Evolutionary conservation across 2,113 vertebrate species (phyloP).

Genomic region (Suricata suricatta): DNA sequence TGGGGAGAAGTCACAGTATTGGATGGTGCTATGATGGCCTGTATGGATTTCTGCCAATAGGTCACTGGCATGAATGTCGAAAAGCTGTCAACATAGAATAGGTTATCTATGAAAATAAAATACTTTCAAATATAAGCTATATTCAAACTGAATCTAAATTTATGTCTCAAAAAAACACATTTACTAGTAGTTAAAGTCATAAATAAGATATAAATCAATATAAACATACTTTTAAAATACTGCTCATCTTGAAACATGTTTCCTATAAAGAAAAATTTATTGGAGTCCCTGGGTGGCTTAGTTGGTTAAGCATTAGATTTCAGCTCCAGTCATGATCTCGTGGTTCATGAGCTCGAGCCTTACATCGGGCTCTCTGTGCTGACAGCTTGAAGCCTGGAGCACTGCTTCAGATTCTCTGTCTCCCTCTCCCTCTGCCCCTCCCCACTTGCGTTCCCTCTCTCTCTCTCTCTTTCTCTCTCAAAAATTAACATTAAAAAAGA

Average conservation of each 20-base stretch:
- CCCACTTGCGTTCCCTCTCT: too few species aligned
- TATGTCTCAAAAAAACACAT: slow-evolving; percentile 26
- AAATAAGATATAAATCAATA: neutral
- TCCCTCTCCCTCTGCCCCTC: too few species aligned
- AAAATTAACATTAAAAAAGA: neutral
- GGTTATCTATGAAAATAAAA: neutral
- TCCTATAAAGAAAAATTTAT: slow-evolving; percentile 50
- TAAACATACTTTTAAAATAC: slow-evolving; percentile 28
- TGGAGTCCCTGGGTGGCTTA: too few species aligned
- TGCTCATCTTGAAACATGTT: slow-evolving; percentile 24
- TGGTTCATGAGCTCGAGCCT: too few species aligned
- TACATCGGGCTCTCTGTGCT: too few species aligned
- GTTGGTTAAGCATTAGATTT: too few species aligned
- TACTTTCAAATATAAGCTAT: neutral
- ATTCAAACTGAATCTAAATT: neutral
- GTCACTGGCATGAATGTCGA: slow-evolving; percentile 85
- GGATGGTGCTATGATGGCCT: slow-evolving; percentile 91
- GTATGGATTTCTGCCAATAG: slow-evolving; percentile 88
- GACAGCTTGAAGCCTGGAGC: too few species aligned
- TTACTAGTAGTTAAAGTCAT: slow-evolving; percentile 23
- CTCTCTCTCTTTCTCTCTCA: too few species aligned
- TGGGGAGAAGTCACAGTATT: slow-evolving; percentile 93
- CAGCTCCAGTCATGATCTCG: too few species aligned
- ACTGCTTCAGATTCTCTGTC: too few species aligned
- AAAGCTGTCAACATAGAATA: slow-evolving; percentile 87